Evolutionary conservation across 2,888 invertebrate genomes (phyloP).

Genomic region (Andrena hattorfiana): DNA sequence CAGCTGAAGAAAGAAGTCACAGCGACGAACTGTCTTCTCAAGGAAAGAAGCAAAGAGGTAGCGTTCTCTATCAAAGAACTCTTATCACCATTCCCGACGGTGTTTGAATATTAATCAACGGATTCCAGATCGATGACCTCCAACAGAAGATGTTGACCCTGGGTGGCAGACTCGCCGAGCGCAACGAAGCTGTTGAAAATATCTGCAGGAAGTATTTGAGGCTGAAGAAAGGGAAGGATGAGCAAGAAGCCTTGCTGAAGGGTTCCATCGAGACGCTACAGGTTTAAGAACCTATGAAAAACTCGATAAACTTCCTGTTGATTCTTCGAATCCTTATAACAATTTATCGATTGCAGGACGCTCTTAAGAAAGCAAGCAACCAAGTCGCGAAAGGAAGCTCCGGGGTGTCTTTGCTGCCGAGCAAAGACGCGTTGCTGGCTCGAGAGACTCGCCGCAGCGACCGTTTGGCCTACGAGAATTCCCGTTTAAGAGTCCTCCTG

Average conservation of each 20-base stretch:
- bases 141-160: slow-evolving; percentile 70
- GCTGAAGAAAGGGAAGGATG: slow-evolving; percentile 72
- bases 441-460: slow-evolving; percentile 66
- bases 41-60: slow-evolving; percentile 72
- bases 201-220: slow-evolving; percentile 70
- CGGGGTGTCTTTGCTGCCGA: slow-evolving; percentile 57
- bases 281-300: slow-evolving; percentile 37
- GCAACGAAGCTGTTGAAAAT: slow-evolving; percentile 67
- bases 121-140: slow-evolving; percentile 67
- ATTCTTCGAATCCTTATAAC: background rate
- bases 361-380: slow-evolving; percentile 57
- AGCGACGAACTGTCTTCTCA: slow-evolving; percentile 35
- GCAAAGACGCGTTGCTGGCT: slow-evolving; percentile 65
- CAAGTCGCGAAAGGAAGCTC: slow-evolving; percentile 14
- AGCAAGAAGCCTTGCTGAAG: slow-evolving; percentile 67
- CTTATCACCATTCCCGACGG: background rate
- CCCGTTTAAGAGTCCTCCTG: slow-evolving; percentile 59
- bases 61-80: background rate
- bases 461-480: slow-evolving; percentile 70
- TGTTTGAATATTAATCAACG: background rate
- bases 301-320: background rate
- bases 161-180: slow-evolving; percentile 66
- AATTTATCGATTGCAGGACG: slow-evolving; percentile 51
- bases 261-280: slow-evolving; percentile 68
- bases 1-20: slow-evolving; percentile 65